Evolutionary conservation across 2,888 invertebrate species (phyloP).

Genomic region (Acronicta aceris): DNA sequence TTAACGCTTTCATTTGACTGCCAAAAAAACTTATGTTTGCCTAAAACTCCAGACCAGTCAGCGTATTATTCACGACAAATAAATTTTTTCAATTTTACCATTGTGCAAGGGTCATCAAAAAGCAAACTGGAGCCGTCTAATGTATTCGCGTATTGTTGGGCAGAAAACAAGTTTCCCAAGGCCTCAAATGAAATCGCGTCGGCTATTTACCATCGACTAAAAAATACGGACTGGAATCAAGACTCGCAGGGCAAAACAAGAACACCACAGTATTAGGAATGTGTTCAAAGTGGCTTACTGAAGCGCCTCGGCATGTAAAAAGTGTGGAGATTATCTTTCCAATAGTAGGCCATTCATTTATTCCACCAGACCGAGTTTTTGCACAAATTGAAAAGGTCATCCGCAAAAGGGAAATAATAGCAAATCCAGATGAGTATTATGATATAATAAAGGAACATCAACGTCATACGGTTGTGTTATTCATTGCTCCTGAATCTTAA

Average conservation of each 20-base stretch:
- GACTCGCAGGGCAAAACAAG: slow-evolving; percentile 18
- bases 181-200: slow-evolving; percentile 21
- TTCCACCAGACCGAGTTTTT: slow-evolving; percentile 18
- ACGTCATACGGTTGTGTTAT: too few relatives aligned
- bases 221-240: slow-evolving; percentile 5
- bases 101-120: not conserved
- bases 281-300: slow-evolving; percentile 11
- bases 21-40: too few relatives aligned
- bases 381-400: slow-evolving; percentile 10
- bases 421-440: slow-evolving; percentile 17
- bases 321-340: slow-evolving; percentile 12
- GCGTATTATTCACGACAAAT: too few relatives aligned
- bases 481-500: too few relatives aligned
- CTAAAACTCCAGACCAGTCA: too few relatives aligned
- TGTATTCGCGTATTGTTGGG: slow-evolving; percentile 24
- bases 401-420: slow-evolving; percentile 6
- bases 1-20: too few relatives aligned
- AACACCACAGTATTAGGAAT: slow-evolving; percentile 10
- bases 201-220: slow-evolving; percentile 16
- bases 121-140: slow-evolving; percentile 7
- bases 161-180: slow-evolving; percentile 13
- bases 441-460: slow-evolving; percentile 19
- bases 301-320: slow-evolving; percentile 8
- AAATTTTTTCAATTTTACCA: too few relatives aligned
- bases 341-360: slow-evolving; percentile 13